phyloP scores from a whole-genome alignment of 1,140 invertebrate species.

The Aleiodes sp. region DNA sequence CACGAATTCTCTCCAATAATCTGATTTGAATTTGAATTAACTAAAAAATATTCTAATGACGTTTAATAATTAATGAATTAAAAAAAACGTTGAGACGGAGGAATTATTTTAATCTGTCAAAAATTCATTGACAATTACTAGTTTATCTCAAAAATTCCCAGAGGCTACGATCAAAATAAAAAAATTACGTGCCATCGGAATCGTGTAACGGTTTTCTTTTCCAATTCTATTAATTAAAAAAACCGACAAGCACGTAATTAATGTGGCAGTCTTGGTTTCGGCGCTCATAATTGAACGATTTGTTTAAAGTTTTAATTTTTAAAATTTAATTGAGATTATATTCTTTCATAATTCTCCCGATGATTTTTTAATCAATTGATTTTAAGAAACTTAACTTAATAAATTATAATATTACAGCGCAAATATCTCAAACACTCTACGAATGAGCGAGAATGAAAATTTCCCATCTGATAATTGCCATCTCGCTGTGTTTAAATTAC shows the following conservation, averaged over 20 bases:
- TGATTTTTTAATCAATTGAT: constrained; percentile 7
- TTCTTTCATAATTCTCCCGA: background rate
- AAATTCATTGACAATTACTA: too few relatives aligned
- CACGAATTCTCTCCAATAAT: background rate
- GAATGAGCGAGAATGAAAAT: constrained; percentile 38
- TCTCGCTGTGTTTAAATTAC: constrained; percentile 39
- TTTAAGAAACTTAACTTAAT: too few relatives aligned
- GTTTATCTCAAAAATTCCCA: too few relatives aligned
- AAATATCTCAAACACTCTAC: background rate
- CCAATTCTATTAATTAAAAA: background rate
- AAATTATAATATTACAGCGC: constrained; percentile 14
- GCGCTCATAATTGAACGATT: constrained; percentile 14
- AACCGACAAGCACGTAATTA: background rate
- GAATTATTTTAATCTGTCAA: too few relatives aligned
- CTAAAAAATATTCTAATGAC: too few relatives aligned
- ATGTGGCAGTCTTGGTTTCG: constrained; percentile 46
- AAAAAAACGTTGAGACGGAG: too few relatives aligned
- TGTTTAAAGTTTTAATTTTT: background rate
- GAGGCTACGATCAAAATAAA: constrained; percentile 35
- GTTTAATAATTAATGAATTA: too few relatives aligned
- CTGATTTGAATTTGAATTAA: too few relatives aligned
- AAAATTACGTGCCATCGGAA: constrained; percentile 28
- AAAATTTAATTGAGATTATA: constrained; percentile 1
- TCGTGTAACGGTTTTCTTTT: background rate
- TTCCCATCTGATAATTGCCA: constrained; percentile 31